Conservation (phyloP, 2,797 vertebrate genomes). For the Podarcis lilfordi region DNA sequence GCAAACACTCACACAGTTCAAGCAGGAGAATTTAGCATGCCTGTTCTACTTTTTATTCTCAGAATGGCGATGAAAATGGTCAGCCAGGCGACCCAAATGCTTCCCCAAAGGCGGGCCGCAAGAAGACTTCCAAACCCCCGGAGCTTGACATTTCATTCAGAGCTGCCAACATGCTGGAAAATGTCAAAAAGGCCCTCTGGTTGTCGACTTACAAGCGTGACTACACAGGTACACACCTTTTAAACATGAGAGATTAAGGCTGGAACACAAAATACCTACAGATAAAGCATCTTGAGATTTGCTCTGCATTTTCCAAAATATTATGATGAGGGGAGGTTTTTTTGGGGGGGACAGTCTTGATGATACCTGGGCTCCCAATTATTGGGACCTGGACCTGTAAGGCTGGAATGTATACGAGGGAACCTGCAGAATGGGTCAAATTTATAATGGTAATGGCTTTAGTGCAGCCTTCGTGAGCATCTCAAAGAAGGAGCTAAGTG, state of each 20-base stretch:
- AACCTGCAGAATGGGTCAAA: too few relatives aligned
- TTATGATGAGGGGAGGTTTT: too few relatives aligned
- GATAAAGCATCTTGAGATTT: neutral
- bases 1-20: neutral
- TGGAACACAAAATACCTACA: constrained; percentile 1
- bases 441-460: too few relatives aligned
- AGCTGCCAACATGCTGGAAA: constrained; percentile 79
- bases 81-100: constrained; percentile 78
- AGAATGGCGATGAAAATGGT: constrained; percentile 64
- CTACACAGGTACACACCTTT: constrained; percentile 79
- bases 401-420: too few relatives aligned
- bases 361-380: too few relatives aligned
- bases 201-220: constrained; percentile 78
- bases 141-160: constrained; percentile 71
- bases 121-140: constrained; percentile 69
- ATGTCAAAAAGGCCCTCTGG: constrained; percentile 79
- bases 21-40: neutral
- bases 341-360: too few relatives aligned
- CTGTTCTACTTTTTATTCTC: constrained; percentile 62
- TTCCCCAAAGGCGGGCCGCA: constrained; percentile 29
- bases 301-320: neutral
- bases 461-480: too few relatives aligned
- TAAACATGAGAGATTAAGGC: neutral
- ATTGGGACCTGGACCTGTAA: too few relatives aligned
- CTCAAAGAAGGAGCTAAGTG: too few relatives aligned